These are phyloP conservation scores for Drosophila prostipennis DNA, from an alignment of 2,888 invertebrate species.

Conservation along the genomic window DNA sequence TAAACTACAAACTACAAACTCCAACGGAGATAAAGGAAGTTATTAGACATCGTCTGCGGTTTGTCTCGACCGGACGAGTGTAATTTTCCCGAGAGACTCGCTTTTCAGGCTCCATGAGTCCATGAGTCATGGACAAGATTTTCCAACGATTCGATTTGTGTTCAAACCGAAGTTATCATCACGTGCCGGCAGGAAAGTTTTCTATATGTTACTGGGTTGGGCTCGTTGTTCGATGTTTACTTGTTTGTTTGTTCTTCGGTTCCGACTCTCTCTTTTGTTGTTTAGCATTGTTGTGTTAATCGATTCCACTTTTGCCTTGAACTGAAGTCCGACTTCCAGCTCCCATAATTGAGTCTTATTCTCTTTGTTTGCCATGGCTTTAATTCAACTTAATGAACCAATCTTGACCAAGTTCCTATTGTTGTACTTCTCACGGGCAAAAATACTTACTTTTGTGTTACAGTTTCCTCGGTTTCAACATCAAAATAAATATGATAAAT, in stretches of 20 bases:
- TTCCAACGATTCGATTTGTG: conserved; percentile 20
- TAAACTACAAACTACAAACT: not conserved
- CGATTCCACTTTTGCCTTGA: conserved; percentile 43
- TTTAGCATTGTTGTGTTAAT: conserved; percentile 72
- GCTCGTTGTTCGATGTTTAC: not conserved
- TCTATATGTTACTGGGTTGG: conserved; percentile 51
- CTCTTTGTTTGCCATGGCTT: conserved; percentile 49
- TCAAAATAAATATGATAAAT: conserved; percentile 41
- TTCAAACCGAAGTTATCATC: conserved; percentile 40
- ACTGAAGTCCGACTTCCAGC: conserved; percentile 21
- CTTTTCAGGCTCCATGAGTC: conserved; percentile 23
- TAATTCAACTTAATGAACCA: conserved; percentile 56
- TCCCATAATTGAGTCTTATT: conserved; percentile 51
- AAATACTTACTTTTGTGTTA: conserved; percentile 48
- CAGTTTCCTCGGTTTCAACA: conserved; percentile 48
- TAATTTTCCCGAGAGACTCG: conserved; percentile 42
- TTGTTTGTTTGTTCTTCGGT: conserved; percentile 22
- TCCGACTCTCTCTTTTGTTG: conserved; percentile 40
- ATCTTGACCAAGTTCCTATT: conserved; percentile 48
- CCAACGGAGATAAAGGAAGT: conserved; percentile 56
- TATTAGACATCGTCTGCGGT: conserved; percentile 64
- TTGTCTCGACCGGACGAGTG: conserved; percentile 61
- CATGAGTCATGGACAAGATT: conserved; percentile 50
- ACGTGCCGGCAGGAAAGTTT: conserved; percentile 36
- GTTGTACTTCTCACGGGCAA: conserved; percentile 46